Evolutionary conservation across 2,797 vertebrate genomes (phyloP), one percentile per base, ranked within the genome.

Genomic region (Alca torda): DNA sequence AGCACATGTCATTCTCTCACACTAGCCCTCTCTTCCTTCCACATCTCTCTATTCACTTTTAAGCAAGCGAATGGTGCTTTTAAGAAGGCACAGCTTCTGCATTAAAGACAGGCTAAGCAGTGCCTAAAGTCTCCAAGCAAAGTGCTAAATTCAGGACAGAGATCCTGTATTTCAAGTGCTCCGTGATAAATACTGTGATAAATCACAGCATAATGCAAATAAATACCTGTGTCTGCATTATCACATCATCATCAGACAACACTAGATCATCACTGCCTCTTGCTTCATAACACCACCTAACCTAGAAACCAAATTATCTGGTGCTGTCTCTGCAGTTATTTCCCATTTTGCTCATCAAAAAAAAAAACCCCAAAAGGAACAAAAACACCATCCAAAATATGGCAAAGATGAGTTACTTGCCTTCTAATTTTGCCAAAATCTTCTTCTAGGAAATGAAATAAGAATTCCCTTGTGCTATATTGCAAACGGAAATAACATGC

Each of bases 361-460:
- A 51, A 26, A 35, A 30, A 57, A n/a, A 19, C 16, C 26, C 18
- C 13, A 21, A 7, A 45, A 30, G 35, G 54, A 30, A 4, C 17
- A 63, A 50, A 87, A 74, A 26, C 9, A 13, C 28, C 81, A 83
- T 73, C n/a, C 84, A 89, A 94, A 91, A 83, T 39, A 86, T 11
- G 35, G 69, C 84, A 85, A 48, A 68, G 74, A 94, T 79, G 16
- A 96, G 67, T 79, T 89, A 74, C 57, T 84, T 74, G 54, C n/a
- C 70, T 90, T 75, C 61, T 89, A 85, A 83, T 64, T 89, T 77
- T 84, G 69, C 87, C 64, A 83, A 89, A 93, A 86, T 86, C 61
- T 11, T 25, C 43, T 54, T 93, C 68, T 69, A 96, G 77, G 50
- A 93, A 82, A 84, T 37, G 30, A 53, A 89, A 50, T 84, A 84